Base-by-base conservation (phyloP, 23 tunicate species). In the Styela plicata region DNA sequence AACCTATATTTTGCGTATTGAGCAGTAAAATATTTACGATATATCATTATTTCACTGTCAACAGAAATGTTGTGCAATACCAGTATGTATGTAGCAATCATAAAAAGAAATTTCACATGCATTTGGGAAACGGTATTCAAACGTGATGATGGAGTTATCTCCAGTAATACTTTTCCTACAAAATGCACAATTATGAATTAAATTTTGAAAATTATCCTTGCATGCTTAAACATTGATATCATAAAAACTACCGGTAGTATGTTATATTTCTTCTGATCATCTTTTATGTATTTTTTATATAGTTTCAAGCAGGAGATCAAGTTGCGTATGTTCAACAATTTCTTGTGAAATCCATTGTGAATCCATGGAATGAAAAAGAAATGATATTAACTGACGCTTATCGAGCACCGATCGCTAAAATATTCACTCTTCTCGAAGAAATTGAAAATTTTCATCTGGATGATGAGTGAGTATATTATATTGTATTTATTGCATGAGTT, bases 271-370 rank as follows among this genome's bases (percentile, higher is more conserved):
- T n/a, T n/a, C n/a, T n/a, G n/a, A 13, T 36, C 3, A 71, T 71
- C 26, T 36, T 29, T n/a, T 71, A 3, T 29, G 3, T 71, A 18
- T 71, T 36, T 3, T 5, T 5, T 0, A 31, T 80, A 24, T 33
- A 76, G 81, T 76, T 76, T 36, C 24, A 82, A 19, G 26, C 79
- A 21, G 53, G 34, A 20, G 57, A 83, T 19, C 87, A 88, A 69
- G 70, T 84, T 74, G 97, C 92, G 20, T 92, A 75, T 33, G 75
- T 92, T 7, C 97, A 92, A 63, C 97, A 92, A 61, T 92, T 87
- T 74, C 33, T 92, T 13, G 69, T 92, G 1, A 92, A 92, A 68
- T 52, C 78, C 22, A 27, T 78, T 1, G 74, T 81, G 2, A 30
- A 34, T 68, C 86, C 86, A 3, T 69, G 80, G 79, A 21, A 69